These are phyloP conservation scores for Melangyna quadrimaculata DNA, from an alignment of 2,888 invertebrate species.

Conservation along the genomic window DNA sequence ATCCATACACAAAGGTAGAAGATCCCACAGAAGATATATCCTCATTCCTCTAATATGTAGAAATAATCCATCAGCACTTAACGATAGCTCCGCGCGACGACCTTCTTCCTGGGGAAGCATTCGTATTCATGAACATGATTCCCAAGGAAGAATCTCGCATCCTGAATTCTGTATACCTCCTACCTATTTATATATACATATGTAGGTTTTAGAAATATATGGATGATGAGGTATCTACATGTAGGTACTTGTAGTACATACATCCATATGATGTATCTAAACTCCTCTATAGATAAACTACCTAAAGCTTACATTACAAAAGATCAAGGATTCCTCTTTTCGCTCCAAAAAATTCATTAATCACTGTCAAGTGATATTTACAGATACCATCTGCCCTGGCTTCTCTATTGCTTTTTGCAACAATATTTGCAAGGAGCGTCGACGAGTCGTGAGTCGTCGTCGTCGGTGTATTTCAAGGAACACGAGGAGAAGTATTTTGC, in stretches of 20 bases:
- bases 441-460: too few relatives aligned
- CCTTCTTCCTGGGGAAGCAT: constrained; percentile 14
- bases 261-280: background rate
- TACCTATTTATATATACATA: too few relatives aligned
- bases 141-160: constrained; percentile 47
- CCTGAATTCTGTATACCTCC: constrained; percentile 28
- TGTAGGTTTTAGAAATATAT: background rate
- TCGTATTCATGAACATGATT: constrained; percentile 58
- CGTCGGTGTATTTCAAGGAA: background rate
- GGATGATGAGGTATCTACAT: background rate
- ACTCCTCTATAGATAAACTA: constrained; percentile 4
- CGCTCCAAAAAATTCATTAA: constrained; percentile 72
- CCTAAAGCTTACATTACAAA: constrained; percentile 63
- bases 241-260: background rate
- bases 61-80: constrained; percentile 69
- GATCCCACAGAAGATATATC: background rate
- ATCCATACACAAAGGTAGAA: background rate
- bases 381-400: constrained; percentile 67
- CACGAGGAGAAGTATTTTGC: constrained; percentile 6
- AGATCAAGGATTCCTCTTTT: constrained; percentile 70
- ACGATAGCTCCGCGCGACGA: constrained; percentile 44
- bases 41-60: background rate
- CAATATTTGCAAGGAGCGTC: constrained; percentile 40
- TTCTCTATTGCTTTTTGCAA: constrained; percentile 26
- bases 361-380: constrained; percentile 72